A percentile compares a stretch with the other conserved stretches of the same genome.
Evolutionary conservation across 1,140 invertebrate species (phyloP).

Genomic region (Anastatus disparis): DNA sequence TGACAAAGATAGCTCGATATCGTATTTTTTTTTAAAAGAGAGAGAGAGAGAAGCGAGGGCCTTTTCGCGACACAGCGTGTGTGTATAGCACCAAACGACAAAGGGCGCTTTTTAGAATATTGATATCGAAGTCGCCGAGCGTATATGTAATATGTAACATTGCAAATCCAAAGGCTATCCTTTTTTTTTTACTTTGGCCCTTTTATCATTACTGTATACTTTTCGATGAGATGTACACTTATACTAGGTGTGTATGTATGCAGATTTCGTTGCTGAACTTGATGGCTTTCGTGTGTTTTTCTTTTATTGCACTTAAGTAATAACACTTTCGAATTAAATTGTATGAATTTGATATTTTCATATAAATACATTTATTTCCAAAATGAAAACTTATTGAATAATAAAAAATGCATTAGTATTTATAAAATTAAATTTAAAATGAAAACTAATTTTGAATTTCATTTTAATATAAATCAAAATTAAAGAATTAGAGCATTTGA

Average conservation of each 20-base stretch:
- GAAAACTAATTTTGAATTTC: too few relatives aligned
- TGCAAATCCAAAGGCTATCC: not conserved
- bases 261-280: too few relatives aligned
- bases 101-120: slow-evolving; percentile 67
- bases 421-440: too few relatives aligned
- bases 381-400: too few relatives aligned
- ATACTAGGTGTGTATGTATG: too few relatives aligned
- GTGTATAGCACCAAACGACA: slow-evolving; percentile 45
- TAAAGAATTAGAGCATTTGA: too few relatives aligned
- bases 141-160: not conserved
- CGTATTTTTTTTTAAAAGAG: too few relatives aligned
- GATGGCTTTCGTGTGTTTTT: not conserved
- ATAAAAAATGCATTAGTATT: too few relatives aligned
- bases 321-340: not conserved
- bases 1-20: not conserved
- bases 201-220: slow-evolving; percentile 35
- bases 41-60: slow-evolving; percentile 46
- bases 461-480: too few relatives aligned
- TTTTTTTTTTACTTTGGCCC: slow-evolving; percentile 21
- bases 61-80: slow-evolving; percentile 52
- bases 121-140: slow-evolving; percentile 62
- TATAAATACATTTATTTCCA: too few relatives aligned
- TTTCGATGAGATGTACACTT: not conserved
- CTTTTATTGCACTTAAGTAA: not conserved
- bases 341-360: too few relatives aligned